phyloP scores from a whole-genome alignment of 2,797 vertebrate species.

The Cephalopachus bancanus region DNA sequence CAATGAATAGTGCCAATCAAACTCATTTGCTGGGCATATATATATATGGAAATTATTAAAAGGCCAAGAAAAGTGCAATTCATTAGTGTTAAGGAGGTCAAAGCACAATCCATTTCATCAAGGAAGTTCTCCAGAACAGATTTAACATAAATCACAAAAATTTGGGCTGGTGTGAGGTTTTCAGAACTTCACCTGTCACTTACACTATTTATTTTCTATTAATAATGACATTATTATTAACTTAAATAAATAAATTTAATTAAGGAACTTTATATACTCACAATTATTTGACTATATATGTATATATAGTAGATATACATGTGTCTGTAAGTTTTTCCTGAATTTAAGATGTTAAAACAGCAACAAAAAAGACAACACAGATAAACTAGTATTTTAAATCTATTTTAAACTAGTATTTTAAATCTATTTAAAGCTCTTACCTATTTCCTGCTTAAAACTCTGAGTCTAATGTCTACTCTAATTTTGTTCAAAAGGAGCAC shows the following conservation, averaged over 20 bases:
- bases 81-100: not conserved
- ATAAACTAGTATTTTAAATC: not conserved
- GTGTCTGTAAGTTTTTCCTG: not conserved
- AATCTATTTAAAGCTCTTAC: not conserved
- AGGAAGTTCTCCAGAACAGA: not conserved
- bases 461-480: slow-evolving; percentile 7
- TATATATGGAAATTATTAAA: not conserved
- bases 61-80: not conserved
- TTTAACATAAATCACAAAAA: not conserved
- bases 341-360: not conserved
- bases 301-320: not conserved
- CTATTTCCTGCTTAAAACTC: not conserved
- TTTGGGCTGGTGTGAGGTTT: not conserved
- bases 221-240: not conserved
- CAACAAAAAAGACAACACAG: not conserved
- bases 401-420: not conserved
- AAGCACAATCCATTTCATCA: not conserved
- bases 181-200: not conserved
- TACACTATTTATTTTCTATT: not conserved
- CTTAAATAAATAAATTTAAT: not conserved
- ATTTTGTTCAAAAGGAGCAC: slow-evolving; percentile 48
- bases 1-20: not conserved
- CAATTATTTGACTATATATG: not conserved
- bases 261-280: not conserved
- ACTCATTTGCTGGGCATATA: not conserved